Percentiles rank a stretch among this genome's conserved stretches.
phyloP scores from a whole-genome alignment of 1,140 invertebrate species.

The Frieseomelitta varia region DNA sequence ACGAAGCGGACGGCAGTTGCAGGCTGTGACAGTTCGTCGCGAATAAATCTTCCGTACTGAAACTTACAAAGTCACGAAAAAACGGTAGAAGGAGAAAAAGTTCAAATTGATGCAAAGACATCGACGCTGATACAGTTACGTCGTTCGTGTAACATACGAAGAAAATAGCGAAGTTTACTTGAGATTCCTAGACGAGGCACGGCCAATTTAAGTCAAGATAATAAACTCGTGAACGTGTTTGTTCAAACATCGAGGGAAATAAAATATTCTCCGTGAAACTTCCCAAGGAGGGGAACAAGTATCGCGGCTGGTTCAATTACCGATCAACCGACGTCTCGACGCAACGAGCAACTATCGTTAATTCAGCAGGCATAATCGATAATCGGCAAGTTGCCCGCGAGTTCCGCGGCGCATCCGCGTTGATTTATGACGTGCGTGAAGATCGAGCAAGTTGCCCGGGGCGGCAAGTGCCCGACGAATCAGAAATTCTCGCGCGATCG shows the following conservation, averaged over 20 bases:
- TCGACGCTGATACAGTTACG: too few species aligned
- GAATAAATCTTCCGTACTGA: too few species aligned
- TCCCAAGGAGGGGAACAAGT: background rate
- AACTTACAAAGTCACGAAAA: too few species aligned
- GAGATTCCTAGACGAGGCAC: too few species aligned
- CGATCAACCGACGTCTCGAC: background rate
- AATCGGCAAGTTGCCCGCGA: slow-evolving; percentile 25
- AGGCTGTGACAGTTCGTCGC: too few species aligned
- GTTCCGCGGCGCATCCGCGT: slow-evolving; percentile 16
- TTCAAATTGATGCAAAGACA: too few species aligned
- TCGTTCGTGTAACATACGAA: too few species aligned
- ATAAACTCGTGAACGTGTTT: background rate
- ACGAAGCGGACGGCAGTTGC: too few species aligned
- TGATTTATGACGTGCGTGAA: slow-evolving; percentile 47
- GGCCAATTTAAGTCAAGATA: too few species aligned
- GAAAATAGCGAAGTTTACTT: too few species aligned
- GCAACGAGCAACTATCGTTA: slow-evolving; percentile 1
- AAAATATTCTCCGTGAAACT: background rate
- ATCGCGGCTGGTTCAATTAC: slow-evolving; percentile 14
- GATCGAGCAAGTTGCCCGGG: slow-evolving; percentile 32
- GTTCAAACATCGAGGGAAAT: background rate
- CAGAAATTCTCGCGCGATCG: slow-evolving; percentile 59
- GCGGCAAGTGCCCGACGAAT: slow-evolving; percentile 44
- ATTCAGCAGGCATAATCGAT: slow-evolving; percentile 23
- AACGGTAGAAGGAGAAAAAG: too few species aligned